Percentiles rank a stretch among this genome's conserved stretches.
Evolutionary conservation across 2,113 vertebrate genomes (phyloP).

Genomic region (Chlorodrepanis virens): DNA sequence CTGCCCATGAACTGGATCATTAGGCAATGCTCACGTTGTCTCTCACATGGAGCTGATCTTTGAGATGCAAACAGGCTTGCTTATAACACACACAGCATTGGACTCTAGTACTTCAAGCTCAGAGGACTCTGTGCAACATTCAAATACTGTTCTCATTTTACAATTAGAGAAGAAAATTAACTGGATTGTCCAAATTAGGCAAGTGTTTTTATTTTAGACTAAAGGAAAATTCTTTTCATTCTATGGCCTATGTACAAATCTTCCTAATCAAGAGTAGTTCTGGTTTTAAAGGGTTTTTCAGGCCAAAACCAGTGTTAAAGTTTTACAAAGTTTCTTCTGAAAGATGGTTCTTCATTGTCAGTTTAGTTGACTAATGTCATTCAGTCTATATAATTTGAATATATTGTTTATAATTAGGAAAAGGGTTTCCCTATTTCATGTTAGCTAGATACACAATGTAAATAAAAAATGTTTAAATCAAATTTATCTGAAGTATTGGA

Average conservation of each 20-base stretch:
- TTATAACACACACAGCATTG: rapidly evolving
- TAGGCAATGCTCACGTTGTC: rapidly evolving
- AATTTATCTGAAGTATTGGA: neutral
- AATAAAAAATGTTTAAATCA: neutral
- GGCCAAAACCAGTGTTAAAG: neutral
- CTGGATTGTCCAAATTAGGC: neutral
- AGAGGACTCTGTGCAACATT: neutral
- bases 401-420: neutral
- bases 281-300: neutral
- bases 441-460: neutral
- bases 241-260: neutral
- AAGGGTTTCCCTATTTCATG: neutral
- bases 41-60: neutral
- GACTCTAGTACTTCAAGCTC: neutral
- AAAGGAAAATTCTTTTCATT: neutral
- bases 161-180: neutral
- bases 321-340: neutral
- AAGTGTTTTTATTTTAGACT: neutral
- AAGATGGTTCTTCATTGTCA: neutral
- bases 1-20: neutral
- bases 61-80: neutral
- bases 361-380: neutral
- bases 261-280: neutral
- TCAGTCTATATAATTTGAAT: neutral
- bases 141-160: neutral